Percentiles rank a stretch among this genome's conserved stretches.
phyloP scores from a whole-genome alignment of 2,888 invertebrate species.

The Ellobium chinense region DNA sequence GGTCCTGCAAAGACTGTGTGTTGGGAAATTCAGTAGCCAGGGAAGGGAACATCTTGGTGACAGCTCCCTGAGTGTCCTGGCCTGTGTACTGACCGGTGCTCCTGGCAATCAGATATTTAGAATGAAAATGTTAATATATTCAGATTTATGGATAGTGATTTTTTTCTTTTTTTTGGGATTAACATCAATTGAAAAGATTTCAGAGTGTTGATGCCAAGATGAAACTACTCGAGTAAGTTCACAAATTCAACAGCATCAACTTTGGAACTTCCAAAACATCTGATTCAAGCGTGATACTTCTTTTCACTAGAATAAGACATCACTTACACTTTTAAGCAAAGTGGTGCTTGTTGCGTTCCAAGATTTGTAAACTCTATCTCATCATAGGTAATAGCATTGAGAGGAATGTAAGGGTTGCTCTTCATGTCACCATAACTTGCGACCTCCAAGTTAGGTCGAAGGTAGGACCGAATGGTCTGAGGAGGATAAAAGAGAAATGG shows the following conservation, averaged over 20 bases:
- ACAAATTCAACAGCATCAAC: too few relatives aligned
- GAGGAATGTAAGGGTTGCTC: constrained; percentile 49
- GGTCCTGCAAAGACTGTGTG: neutral
- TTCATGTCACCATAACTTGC: constrained; percentile 48
- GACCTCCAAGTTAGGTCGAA: constrained; percentile 58
- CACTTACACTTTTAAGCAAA: constrained; percentile 65
- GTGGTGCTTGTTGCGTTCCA: constrained; percentile 41
- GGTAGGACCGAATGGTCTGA: constrained; percentile 57
- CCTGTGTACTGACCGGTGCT: neutral
- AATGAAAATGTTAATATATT: too few relatives aligned
- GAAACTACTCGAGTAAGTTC: too few relatives aligned
- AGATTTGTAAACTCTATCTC: constrained; percentile 63
- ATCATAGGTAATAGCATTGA: constrained; percentile 64
- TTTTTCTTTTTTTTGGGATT: neutral
- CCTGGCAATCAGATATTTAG: too few relatives aligned
- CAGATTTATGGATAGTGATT: neutral
- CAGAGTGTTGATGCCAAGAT: too few relatives aligned
- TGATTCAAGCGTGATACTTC: too few relatives aligned
- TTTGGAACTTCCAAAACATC: too few relatives aligned
- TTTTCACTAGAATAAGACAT: neutral
- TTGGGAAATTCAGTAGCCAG: constrained; percentile 24
- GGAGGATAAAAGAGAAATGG: constrained; percentile 21
- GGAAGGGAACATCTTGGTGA: constrained; percentile 31
- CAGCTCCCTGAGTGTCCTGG: neutral
- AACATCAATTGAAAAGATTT: too few relatives aligned